Conservation (phyloP, 2,888 invertebrate genomes). For the Chrysolina americana region DNA sequence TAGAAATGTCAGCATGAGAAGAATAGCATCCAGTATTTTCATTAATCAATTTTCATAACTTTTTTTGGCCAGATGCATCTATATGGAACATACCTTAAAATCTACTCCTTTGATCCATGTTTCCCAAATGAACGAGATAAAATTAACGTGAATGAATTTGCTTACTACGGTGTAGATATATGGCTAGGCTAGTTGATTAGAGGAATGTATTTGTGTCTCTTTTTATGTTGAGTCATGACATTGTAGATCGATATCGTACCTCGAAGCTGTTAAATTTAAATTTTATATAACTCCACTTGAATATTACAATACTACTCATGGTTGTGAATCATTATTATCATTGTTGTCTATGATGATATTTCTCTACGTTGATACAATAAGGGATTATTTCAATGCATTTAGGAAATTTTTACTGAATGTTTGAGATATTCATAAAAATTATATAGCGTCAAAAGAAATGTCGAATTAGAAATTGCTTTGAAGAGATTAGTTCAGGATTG, state of each 20-base stretch:
- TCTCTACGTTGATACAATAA: slow-evolving; percentile 46
- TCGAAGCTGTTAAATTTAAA: slow-evolving; percentile 60
- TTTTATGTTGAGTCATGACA: slow-evolving; percentile 57
- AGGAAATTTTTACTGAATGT: slow-evolving; percentile 42
- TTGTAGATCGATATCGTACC: slow-evolving; percentile 60
- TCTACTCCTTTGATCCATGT: background rate
- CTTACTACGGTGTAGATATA: slow-evolving; percentile 51
- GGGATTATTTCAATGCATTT: slow-evolving; percentile 45
- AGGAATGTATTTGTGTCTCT: slow-evolving; percentile 56
- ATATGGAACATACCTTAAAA: background rate
- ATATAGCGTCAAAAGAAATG: slow-evolving; percentile 34
- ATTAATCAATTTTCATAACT: too few relatives aligned
- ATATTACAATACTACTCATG: slow-evolving; percentile 52
- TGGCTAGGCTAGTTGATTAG: slow-evolving; percentile 49
- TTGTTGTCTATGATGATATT: slow-evolving; percentile 47
- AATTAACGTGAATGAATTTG: slow-evolving; percentile 55
- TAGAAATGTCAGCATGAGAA: too few relatives aligned
- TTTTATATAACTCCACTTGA: slow-evolving; percentile 52
- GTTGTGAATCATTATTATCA: slow-evolving; percentile 46
- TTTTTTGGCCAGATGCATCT: too few relatives aligned
- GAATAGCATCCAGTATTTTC: too few relatives aligned
- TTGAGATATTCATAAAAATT: slow-evolving; percentile 32
- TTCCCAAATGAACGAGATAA: slow-evolving; percentile 32
- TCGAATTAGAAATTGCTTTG: slow-evolving; percentile 34
- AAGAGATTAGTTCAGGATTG: slow-evolving; percentile 17